Percentiles rank a stretch among this genome's conserved stretches.
phyloP scores from a whole-genome alignment of 1,140 invertebrate species.

The Zaprionus ghesquierei region DNA sequence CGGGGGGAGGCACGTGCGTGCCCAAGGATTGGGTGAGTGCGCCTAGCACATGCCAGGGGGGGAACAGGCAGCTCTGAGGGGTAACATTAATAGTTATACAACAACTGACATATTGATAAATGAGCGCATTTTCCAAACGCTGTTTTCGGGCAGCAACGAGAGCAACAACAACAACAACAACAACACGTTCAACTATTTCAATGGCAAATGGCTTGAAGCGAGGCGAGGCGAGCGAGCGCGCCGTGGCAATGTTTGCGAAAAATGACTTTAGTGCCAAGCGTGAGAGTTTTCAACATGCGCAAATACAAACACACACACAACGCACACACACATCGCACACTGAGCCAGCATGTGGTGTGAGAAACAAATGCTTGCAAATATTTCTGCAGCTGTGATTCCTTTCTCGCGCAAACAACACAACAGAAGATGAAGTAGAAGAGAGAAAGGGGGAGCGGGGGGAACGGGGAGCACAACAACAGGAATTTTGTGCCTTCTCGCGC shows the following conservation, averaged over 20 bases:
- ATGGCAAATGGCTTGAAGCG: slow-evolving; percentile 62
- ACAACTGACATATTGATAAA: slow-evolving; percentile 81
- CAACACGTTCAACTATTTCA: slow-evolving; percentile 59
- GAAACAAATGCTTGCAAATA: slow-evolving; percentile 76
- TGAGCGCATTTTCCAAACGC: slow-evolving; percentile 69
- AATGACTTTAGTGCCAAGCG: slow-evolving; percentile 71
- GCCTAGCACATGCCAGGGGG: background rate
- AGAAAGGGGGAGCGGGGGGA: fast-evolving
- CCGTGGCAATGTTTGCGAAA: slow-evolving; percentile 51
- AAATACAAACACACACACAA: slow-evolving; percentile 10
- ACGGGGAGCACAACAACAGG: background rate
- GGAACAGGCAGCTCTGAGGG: background rate
- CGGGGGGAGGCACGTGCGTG: slow-evolving; percentile 25
- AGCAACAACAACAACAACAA: slow-evolving; percentile 20
- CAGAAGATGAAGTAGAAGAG: background rate
- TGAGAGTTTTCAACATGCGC: slow-evolving; percentile 59
- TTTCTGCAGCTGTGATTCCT: slow-evolving; percentile 77
- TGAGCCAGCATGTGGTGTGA: slow-evolving; percentile 30
- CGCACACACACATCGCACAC: slow-evolving; percentile 10
- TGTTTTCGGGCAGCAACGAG: slow-evolving; percentile 24
- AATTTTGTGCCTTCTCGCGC: background rate
- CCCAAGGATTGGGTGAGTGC: background rate
- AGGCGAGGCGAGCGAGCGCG: slow-evolving; percentile 21
- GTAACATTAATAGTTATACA: slow-evolving; percentile 78
- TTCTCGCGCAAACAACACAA: slow-evolving; percentile 21